A percentile compares a stretch with the other conserved stretches of the same genome.
These are phyloP conservation scores for Ypsolopha sequella DNA, from an alignment of 2,888 invertebrate species.

Conservation along the genomic window DNA sequence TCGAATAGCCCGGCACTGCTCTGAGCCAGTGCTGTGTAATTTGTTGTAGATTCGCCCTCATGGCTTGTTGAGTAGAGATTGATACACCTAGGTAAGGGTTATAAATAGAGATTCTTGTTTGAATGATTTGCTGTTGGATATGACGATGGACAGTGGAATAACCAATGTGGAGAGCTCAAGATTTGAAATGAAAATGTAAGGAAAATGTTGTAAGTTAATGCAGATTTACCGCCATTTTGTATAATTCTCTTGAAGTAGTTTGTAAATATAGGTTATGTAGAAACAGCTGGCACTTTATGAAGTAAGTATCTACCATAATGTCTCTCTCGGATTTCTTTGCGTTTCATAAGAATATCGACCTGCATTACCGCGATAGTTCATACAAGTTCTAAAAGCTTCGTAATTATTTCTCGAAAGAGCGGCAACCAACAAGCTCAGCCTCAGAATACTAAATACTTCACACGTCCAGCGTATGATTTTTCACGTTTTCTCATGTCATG, in stretches of 20 bases:
- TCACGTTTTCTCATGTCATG: slow-evolving; percentile 62
- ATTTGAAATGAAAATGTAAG: neutral
- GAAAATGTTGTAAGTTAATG: neutral
- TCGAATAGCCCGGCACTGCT: slow-evolving; percentile 24
- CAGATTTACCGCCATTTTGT: neutral
- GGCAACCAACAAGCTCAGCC: neutral
- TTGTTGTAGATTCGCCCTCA: slow-evolving; percentile 39
- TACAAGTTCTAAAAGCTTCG: too few species aligned
- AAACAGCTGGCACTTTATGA: too few species aligned
- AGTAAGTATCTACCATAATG: too few species aligned
- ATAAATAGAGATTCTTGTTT: too few species aligned
- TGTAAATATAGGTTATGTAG: too few species aligned
- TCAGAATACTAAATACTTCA: slow-evolving; percentile 52
- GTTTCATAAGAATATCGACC: too few species aligned
- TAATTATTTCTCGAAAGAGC: too few species aligned
- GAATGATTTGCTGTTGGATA: too few species aligned
- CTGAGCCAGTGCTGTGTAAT: slow-evolving; percentile 32
- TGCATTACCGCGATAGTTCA: too few species aligned
- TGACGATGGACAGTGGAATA: too few species aligned
- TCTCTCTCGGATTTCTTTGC: too few species aligned
- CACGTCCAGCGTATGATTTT: slow-evolving; percentile 46
- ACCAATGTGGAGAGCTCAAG: too few species aligned
- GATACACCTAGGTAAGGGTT: neutral
- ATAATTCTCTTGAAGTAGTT: neutral
- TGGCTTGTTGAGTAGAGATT: neutral